These are phyloP conservation scores for Axinella damicornis DNA, from an alignment of 37 sponge, comb jelly and placozoan genomes.

Conservation along the genomic window DNA sequence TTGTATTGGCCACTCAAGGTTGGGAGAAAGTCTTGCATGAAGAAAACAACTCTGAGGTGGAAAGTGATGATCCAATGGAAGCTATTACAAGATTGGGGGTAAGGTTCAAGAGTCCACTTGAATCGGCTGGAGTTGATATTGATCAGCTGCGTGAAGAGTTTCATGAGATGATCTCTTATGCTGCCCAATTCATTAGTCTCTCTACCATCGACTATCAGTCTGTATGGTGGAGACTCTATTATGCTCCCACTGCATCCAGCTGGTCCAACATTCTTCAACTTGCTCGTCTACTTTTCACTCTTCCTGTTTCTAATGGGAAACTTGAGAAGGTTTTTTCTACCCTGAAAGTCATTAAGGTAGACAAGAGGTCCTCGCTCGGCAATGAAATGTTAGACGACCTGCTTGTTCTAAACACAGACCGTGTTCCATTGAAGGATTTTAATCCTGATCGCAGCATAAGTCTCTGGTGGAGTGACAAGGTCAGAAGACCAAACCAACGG, in stretches of 20 bases:
- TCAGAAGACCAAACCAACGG: slow-evolving; percentile 33
- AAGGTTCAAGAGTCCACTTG: slow-evolving; percentile 17
- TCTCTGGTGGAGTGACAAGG: slow-evolving; percentile 47
- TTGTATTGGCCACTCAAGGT: slow-evolving; percentile 28
- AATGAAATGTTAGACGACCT: slow-evolving; percentile 50
- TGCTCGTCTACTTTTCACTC: too few species aligned
- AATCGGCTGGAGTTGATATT: slow-evolving; percentile 22
- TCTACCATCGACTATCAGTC: slow-evolving; percentile 32
- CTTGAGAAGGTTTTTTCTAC: slow-evolving; percentile 37
- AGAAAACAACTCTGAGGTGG: too few species aligned
- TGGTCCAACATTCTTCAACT: slow-evolving; percentile 20
- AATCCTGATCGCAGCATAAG: slow-evolving; percentile 27
- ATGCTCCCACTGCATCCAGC: slow-evolving; percentile 43
- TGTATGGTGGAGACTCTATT: slow-evolving; percentile 51
- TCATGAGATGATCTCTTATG: neutral
- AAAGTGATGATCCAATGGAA: neutral
- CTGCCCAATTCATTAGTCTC: slow-evolving; percentile 13
- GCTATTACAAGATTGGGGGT: slow-evolving; percentile 7
- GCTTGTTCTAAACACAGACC: slow-evolving; percentile 23
- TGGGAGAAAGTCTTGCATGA: slow-evolving; percentile 20
- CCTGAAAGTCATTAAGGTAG: slow-evolving; percentile 32
- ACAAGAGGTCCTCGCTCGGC: slow-evolving; percentile 30
- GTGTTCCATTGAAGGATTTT: slow-evolving; percentile 7
- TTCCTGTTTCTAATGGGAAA: slow-evolving; percentile 35
- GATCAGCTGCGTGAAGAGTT: neutral